Base-by-base conservation (phyloP, 2,797 vertebrate species). In the Neosalanx taihuensis region DNA sequence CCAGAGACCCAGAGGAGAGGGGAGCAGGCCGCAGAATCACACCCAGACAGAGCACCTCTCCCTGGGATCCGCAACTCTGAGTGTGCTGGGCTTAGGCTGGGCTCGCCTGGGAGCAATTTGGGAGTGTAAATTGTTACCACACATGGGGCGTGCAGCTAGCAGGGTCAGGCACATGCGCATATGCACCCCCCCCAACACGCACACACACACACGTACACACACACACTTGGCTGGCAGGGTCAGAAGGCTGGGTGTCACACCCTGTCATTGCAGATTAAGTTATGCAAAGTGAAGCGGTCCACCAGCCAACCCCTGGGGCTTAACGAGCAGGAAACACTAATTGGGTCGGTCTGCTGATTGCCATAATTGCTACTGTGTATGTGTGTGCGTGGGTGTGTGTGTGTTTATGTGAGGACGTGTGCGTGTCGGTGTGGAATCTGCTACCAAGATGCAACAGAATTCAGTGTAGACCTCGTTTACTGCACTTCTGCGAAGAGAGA, bases 251-350 rank as follows among this genome's bases (percentile, higher is more conserved):
- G 78, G 85, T 96, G 95, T 98, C 96, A 97, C 94, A 93, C 87
- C 92, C 96, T 98, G 96, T 96, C 97, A 97, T 96, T 97, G 95
- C 87, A 90, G 93, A 97, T 98, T 98, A 98, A 96, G 96, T 97
- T 95, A 95, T 94, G 96, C 96, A 96, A 95, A 96, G 92, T 91
- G 89, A 88, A 92, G 91, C 80, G 73, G 86, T 90, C 85, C 79
- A 89, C 81, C 92, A 94, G 94, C 93, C 94, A 94, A 91, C 90
- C 92, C 87, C 93, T 85, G 87, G 92, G 91, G 92, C 89, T 92
- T 93, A 94, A 93, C 90, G 91, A 94, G 92, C 90, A 92, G 93
- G 93, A 93, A 93, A 92, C 91, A 90, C 92, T 94, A 94, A 94
- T 93, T 94, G 93, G 93, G 89, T 90, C 89, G 90, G 92, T 89